Evolutionary conservation across 2,888 invertebrate genomes (phyloP).

Genomic region (Heliconius erato): DNA sequence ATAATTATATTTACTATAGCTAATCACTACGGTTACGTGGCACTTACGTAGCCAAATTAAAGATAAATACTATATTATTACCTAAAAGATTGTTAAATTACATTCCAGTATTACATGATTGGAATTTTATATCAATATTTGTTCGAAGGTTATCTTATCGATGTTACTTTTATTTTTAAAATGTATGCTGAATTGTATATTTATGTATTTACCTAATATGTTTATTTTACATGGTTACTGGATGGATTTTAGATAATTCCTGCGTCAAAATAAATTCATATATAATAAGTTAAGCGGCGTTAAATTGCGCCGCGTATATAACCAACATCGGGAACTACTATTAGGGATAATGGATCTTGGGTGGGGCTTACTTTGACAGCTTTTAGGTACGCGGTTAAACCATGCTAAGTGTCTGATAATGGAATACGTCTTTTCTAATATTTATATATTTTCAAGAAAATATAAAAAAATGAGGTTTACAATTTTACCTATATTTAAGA

Average conservation of each 20-base stretch:
- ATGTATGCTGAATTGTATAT: constrained; percentile 28
- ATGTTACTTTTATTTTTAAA: constrained; percentile 35
- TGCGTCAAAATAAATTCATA: background rate
- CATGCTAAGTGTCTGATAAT: too few relatives aligned
- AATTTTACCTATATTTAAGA: too few relatives aligned
- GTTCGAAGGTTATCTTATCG: constrained; percentile 42
- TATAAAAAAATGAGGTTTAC: too few relatives aligned
- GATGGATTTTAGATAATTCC: too few relatives aligned
- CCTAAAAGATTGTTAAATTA: background rate
- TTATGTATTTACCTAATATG: background rate
- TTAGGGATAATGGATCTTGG: too few relatives aligned
- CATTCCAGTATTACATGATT: background rate
- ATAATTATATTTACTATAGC: background rate
- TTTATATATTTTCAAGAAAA: too few relatives aligned
- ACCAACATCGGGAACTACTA: too few relatives aligned
- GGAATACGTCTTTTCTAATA: too few relatives aligned
- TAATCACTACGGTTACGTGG: background rate
- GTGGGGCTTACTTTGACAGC: too few relatives aligned
- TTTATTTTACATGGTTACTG: background rate
- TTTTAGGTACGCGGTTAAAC: too few relatives aligned
- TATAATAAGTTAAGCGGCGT: too few relatives aligned
- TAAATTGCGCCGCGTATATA: too few relatives aligned
- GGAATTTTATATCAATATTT: constrained; percentile 31
- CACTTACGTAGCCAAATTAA: background rate
- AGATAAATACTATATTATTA: background rate